phyloP scores from a whole-genome alignment of 2,888 invertebrate species.

The Linyphia triangularis region DNA sequence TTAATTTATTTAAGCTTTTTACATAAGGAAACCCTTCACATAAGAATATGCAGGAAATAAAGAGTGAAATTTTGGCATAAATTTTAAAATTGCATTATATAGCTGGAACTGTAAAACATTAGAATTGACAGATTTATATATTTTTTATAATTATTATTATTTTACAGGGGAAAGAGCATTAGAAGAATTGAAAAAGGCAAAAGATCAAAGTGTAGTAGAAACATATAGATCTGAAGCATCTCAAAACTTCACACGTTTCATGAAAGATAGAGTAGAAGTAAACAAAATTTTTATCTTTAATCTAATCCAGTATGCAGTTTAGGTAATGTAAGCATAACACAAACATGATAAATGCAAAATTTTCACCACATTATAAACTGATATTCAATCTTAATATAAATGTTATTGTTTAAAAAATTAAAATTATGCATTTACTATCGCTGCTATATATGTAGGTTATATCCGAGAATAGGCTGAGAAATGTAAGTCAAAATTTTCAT shows the following conservation, averaged over 20 bases:
- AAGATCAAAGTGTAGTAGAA: slow-evolving; percentile 10
- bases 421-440: too few species aligned
- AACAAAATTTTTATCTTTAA: neutral
- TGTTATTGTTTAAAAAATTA: too few species aligned
- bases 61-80: neutral
- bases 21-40: too few species aligned
- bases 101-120: too few species aligned
- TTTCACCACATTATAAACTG: too few species aligned
- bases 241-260: neutral
- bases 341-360: too few species aligned
- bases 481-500: too few species aligned
- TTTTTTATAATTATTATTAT: neutral
- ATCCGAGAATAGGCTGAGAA: too few species aligned
- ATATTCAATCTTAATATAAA: too few species aligned
- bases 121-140: neutral
- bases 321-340: too few species aligned
- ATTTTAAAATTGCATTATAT: neutral
- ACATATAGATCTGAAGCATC: neutral
- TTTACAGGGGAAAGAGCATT: slow-evolving; percentile 53
- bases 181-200: slow-evolving; percentile 28
- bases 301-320: neutral
- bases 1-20: too few species aligned
- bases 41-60: neutral
- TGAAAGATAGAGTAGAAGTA: slow-evolving; percentile 38
- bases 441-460: too few species aligned